phyloP scores from a whole-genome alignment of 1,140 invertebrate species.

The Drosophila sturtevanti region DNA sequence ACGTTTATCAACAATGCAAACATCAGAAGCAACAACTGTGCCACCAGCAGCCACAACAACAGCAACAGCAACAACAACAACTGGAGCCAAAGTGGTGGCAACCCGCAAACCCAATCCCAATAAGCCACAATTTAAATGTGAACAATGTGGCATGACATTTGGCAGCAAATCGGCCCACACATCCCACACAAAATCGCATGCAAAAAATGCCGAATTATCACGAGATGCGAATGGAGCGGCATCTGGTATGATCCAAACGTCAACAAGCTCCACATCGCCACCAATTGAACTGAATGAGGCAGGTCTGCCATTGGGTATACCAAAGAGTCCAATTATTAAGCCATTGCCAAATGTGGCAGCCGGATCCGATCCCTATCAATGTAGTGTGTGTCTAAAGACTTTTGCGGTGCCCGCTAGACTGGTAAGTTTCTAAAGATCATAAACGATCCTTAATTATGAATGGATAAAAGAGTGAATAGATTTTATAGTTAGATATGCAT shows the following conservation, averaged over 20 bases:
- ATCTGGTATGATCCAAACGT: neutral
- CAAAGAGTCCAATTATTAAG: slow-evolving; percentile 74
- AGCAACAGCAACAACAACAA: slow-evolving; percentile 14
- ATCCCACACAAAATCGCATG: slow-evolving; percentile 85
- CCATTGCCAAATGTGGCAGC: slow-evolving; percentile 79
- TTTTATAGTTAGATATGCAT: no score
- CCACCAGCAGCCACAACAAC: slow-evolving; percentile 1
- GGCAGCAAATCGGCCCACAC: slow-evolving; percentile 86
- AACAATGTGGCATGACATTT: slow-evolving; percentile 85
- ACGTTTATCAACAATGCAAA: neutral
- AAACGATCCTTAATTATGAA: no score
- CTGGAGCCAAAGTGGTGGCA: slow-evolving; percentile 12
- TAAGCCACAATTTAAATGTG: slow-evolving; percentile 83
- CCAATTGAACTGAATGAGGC: slow-evolving; percentile 66
- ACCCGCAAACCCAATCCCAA: slow-evolving; percentile 52
- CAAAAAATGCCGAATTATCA: slow-evolving; percentile 62
- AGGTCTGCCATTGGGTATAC: slow-evolving; percentile 69
- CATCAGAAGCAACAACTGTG: neutral
- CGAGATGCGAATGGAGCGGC: slow-evolving; percentile 19
- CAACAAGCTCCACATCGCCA: slow-evolving; percentile 8
- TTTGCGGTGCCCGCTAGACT: slow-evolving; percentile 95
- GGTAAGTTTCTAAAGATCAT: slow-evolving; percentile 85
- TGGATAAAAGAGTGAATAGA: no score
- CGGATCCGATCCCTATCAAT: slow-evolving; percentile 90
- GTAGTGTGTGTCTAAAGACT: slow-evolving; percentile 95